A percentile compares a stretch with the other conserved stretches of the same genome.
Conservation (phyloP, 64 coral and sea anemone species). For the Dendrophyllia cribrosa region DNA sequence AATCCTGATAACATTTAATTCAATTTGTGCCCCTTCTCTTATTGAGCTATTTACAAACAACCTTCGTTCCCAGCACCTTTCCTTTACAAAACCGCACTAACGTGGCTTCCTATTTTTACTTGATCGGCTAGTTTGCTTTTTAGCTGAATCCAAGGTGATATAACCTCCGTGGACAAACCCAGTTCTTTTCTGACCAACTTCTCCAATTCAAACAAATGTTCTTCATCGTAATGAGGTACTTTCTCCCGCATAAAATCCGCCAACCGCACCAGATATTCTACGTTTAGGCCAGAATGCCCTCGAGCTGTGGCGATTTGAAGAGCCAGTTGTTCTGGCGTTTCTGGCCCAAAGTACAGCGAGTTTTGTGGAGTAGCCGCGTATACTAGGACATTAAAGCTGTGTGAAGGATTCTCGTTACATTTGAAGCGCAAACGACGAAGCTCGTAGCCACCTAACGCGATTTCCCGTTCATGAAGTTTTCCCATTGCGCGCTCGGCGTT, state of each 20-base stretch:
- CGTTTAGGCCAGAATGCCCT: conserved; percentile 72
- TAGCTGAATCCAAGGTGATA: conserved; percentile 51
- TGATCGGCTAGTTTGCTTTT: not conserved
- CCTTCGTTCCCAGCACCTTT: no score
- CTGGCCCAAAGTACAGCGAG: conserved; percentile 71
- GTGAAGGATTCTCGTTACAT: conserved; percentile 39
- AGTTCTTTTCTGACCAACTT: conserved; percentile 71
- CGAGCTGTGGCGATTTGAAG: conserved; percentile 62
- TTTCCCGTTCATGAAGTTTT: conserved; percentile 73
- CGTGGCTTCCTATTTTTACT: not conserved
- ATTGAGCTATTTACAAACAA: no score
- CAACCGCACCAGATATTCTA: conserved; percentile 91
- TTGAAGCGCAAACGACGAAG: conserved; percentile 64
- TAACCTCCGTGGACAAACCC: conserved; percentile 54
- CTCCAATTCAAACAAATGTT: conserved; percentile 87
- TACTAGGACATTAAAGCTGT: conserved; percentile 49
- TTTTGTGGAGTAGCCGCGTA: conserved; percentile 75
- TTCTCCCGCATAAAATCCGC: conserved; percentile 91
- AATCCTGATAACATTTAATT: no score
- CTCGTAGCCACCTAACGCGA: conserved; percentile 77
- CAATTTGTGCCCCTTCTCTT: no score
- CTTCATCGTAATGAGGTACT: conserved; percentile 72
- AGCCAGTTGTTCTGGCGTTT: conserved; percentile 55
- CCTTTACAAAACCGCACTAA: no score
- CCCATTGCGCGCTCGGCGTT: conserved; percentile 55